phyloP scores from a whole-genome alignment of 2,113 vertebrate species.

The Chaetodon auriga region DNA sequence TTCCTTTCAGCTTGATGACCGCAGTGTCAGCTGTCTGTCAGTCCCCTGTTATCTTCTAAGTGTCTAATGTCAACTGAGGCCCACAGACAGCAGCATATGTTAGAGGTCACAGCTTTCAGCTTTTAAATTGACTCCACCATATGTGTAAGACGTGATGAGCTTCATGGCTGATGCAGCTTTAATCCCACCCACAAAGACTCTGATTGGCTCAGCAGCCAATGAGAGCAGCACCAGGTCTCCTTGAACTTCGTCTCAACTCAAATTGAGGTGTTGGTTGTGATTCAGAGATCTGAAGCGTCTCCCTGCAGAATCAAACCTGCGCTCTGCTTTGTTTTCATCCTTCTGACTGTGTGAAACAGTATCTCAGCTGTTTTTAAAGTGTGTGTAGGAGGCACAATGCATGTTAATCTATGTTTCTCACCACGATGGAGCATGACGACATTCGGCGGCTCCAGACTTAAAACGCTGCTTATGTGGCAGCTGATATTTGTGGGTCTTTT shows the following conservation, averaged over 20 bases:
- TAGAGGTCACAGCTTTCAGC: background rate
- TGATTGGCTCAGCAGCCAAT: background rate
- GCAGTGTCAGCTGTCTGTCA: too few relatives aligned
- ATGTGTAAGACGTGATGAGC: background rate
- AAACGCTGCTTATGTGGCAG: background rate
- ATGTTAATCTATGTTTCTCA: conserved; percentile 1
- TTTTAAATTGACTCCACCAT: background rate
- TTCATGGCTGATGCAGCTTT: too few relatives aligned
- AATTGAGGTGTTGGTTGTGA: background rate
- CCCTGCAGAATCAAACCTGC: background rate
- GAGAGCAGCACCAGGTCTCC: background rate
- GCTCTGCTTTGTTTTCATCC: background rate
- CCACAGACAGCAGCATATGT: background rate
- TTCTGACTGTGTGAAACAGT: background rate
- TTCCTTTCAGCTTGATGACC: too few relatives aligned
- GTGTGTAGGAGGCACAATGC: background rate
- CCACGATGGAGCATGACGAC: background rate
- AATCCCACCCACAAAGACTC: too few relatives aligned
- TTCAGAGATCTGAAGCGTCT: background rate
- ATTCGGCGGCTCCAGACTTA: too few relatives aligned
- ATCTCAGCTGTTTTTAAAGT: background rate
- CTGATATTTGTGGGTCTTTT: background rate
- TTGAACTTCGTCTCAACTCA: background rate
- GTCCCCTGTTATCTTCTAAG: too few relatives aligned
- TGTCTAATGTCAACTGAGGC: background rate